Base-by-base conservation (phyloP, 1,140 invertebrate genomes). In the Venustaconcha ellipsiformis region DNA sequence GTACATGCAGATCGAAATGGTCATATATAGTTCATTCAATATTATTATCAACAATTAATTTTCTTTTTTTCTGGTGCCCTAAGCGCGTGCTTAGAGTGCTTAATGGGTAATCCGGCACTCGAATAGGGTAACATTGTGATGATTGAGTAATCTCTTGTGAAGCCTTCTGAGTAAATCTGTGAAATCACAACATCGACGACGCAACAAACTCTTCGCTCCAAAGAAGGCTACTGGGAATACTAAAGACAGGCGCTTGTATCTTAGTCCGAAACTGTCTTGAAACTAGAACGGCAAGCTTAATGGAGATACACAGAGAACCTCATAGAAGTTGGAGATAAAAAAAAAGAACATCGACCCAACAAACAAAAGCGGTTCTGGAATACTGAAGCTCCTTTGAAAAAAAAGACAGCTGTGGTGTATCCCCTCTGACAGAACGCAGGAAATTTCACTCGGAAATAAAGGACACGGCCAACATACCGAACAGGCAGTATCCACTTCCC, bases 321-420 rank as follows among this genome's bases (percentile, higher is more conserved):
- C 14, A 63, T 65, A 48, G 70, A 72, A 18, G n/a, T n/a, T 37
- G 59, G 56, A 20, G 70, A 63, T 1, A 56, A 14, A 15, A 60
- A 72, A 15, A 1, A 18, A 20, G 18, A 60, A 13, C n/a, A 72
- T 2, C 55, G 18, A 55, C 14, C 69, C 14, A 20, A 14, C 23
- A 62, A 60, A 14, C 6, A 18, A 17, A 78, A 78, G 62, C 8
- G 55, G n/a, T 78, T 78, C n/a, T 78, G 65, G 70, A 18, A 57
- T 78, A 69, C 58, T 78, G 0, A 73, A 78, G 18, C 23, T 65
- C 15, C 65, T 67, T 37, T 23, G 23, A 23, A 23, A 72, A 58
- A 37, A 63, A 58, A 26, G 57, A 72, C 55, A 72, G 58, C 30
- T 37, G 14, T 37, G 76, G 76, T 14, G 60, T 73, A 11, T 15